phyloP scores from a whole-genome alignment of 2,797 vertebrate genomes.

The Semaprochilodus insignis region DNA sequence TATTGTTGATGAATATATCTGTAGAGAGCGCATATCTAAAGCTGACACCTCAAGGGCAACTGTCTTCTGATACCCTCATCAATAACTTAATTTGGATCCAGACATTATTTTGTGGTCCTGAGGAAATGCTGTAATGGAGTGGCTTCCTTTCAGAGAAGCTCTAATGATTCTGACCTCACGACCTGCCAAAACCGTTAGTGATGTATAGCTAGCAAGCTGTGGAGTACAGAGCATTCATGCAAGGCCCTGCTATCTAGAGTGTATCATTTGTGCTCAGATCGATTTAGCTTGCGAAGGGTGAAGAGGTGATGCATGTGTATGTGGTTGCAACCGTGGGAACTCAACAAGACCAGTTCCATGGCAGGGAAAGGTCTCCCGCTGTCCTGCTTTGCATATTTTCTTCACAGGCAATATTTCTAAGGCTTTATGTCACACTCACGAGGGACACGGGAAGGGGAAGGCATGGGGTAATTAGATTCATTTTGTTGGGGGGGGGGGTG shows the following conservation, averaged over 20 bases:
- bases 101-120: background rate
- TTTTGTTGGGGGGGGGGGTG: slow-evolving; percentile 22
- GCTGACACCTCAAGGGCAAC: background rate
- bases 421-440: slow-evolving; percentile 35
- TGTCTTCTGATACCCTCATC: background rate
- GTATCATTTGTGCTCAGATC: slow-evolving; percentile 24
- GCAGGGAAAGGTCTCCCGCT: background rate
- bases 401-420: slow-evolving; percentile 41
- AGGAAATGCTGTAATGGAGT: slow-evolving; percentile 23
- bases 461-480: slow-evolving; percentile 48
- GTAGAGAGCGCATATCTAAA: background rate
- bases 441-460: slow-evolving; percentile 30
- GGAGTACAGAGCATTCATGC: slow-evolving; percentile 18
- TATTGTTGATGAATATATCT: background rate
- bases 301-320: slow-evolving; percentile 49
- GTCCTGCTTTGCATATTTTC: slow-evolving; percentile 11
- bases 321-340: slow-evolving; percentile 14
- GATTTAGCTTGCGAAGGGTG: slow-evolving; percentile 36
- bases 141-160: background rate
- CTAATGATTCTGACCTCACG: slow-evolving; percentile 25
- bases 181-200: slow-evolving; percentile 28
- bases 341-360: background rate
- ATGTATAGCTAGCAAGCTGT: slow-evolving; percentile 10
- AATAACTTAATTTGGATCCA: background rate
- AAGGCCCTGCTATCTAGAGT: slow-evolving; percentile 31